phyloP scores from a whole-genome alignment of 2,888 invertebrate genomes.

The Thereva unica region DNA sequence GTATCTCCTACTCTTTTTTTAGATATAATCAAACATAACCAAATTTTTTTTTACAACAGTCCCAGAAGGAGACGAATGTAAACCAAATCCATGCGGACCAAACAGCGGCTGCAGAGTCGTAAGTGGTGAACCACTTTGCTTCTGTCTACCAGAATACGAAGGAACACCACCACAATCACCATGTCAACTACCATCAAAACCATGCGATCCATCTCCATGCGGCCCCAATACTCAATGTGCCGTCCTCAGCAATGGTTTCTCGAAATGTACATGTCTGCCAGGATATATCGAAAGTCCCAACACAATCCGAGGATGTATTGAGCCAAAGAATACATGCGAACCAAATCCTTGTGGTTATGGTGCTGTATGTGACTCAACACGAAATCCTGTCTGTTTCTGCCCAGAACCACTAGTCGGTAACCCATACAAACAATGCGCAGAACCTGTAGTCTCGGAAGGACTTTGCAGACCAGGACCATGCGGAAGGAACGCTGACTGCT shows the following conservation, averaged over 20 bases:
- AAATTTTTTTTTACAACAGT: conserved; percentile 62
- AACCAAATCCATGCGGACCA: conserved; percentile 80
- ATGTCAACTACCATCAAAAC: conserved; percentile 74
- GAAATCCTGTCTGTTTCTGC: conserved; percentile 82
- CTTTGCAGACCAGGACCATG: conserved; percentile 83
- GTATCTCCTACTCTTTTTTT: conserved; percentile 55
- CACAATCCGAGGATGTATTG: conserved; percentile 82
- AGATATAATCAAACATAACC: too few relatives aligned
- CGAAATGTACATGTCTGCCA: conserved; percentile 83
- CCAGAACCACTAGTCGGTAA: conserved; percentile 81
- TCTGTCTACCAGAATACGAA: conserved; percentile 85
- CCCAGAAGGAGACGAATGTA: conserved; percentile 84
- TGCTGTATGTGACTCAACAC: conserved; percentile 78
- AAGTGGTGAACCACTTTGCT: conserved; percentile 76
- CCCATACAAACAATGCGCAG: conserved; percentile 76
- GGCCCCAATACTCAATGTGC: conserved; percentile 87
- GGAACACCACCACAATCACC: conserved; percentile 77
- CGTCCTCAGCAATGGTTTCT: conserved; percentile 75
- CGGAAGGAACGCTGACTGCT: conserved; percentile 81
- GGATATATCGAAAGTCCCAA: conserved; percentile 86
- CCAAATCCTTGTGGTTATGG: conserved; percentile 80
- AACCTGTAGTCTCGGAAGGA: conserved; percentile 63
- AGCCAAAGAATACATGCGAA: conserved; percentile 78
- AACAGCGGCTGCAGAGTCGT: conserved; percentile 82
- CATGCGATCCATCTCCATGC: conserved; percentile 84